Conservation (phyloP, 2,888 invertebrate genomes). For the Dendrolimus houi region DNA sequence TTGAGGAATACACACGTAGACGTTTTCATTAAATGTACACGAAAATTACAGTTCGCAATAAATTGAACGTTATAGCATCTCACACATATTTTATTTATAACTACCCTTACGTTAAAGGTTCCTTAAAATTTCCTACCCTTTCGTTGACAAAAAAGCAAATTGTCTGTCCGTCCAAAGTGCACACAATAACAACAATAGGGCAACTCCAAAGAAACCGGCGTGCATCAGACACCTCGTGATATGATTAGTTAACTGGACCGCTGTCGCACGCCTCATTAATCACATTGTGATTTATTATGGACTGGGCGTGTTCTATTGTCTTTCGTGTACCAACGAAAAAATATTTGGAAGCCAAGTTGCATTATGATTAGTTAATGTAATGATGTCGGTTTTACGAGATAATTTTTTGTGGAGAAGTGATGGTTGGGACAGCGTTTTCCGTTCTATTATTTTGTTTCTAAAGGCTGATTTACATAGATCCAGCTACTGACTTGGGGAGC, state of each 20-base stretch:
- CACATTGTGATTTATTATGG: slow-evolving; percentile 59
- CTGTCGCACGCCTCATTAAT: slow-evolving; percentile 56
- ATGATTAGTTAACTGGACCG: slow-evolving; percentile 32
- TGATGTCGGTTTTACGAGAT: neutral
- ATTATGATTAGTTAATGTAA: neutral
- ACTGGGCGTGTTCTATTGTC: slow-evolving; percentile 37
- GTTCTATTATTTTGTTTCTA: too few species aligned
- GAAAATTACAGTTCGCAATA: too few species aligned
- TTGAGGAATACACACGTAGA: too few species aligned
- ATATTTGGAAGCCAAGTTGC: neutral
- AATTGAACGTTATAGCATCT: too few species aligned
- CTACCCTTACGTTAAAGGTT: too few species aligned
- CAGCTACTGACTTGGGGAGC: too few species aligned
- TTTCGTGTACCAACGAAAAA: slow-evolving; percentile 4
- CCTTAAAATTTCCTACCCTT: too few species aligned
- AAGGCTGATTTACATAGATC: too few species aligned
- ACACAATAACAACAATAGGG: neutral
- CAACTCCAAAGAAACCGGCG: neutral
- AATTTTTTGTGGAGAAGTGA: neutral
- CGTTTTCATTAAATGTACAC: too few species aligned
- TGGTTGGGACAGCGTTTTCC: too few species aligned
- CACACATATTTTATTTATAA: too few species aligned
- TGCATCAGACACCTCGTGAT: slow-evolving; percentile 13
- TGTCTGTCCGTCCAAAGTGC: neutral
- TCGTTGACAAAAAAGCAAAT: neutral